phyloP scores from a whole-genome alignment of 2,113 vertebrate genomes.

The Mormyrus lacerda region DNA sequence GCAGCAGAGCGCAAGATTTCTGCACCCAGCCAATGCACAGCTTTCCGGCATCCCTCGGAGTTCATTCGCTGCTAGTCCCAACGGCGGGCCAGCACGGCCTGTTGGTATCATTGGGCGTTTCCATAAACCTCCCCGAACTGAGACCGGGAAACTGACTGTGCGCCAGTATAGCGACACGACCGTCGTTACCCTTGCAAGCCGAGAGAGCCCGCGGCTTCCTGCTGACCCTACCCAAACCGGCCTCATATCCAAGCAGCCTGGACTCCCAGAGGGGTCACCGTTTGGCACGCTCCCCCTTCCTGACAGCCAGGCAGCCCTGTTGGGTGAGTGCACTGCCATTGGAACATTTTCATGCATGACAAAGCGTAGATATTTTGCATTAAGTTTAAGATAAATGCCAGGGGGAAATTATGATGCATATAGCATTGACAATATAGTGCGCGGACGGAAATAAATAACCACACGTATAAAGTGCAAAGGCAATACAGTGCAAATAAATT shows the following conservation, averaged over 20 bases:
- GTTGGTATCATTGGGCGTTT: not conserved
- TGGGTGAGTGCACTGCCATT: not conserved
- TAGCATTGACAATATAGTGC: not conserved
- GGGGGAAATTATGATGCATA: not conserved
- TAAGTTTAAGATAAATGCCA: not conserved
- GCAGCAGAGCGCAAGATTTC: slow-evolving; percentile 18
- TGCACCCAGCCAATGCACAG: not conserved
- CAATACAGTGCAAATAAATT: not conserved
- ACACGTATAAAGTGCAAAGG: not conserved
- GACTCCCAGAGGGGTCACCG: not conserved
- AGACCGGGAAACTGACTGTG: slow-evolving; percentile 25
- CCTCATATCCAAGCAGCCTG: not conserved
- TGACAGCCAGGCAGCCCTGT: not conserved
- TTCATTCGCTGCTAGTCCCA: not conserved
- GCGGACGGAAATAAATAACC: not conserved
- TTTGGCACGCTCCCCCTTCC: not conserved
- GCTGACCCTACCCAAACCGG: slow-evolving; percentile 19
- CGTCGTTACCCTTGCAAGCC: slow-evolving; percentile 26
- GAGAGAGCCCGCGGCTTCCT: not conserved
- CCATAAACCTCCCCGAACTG: not conserved
- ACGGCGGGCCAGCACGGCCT: not conserved
- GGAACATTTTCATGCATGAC: not conserved
- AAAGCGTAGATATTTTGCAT: not conserved
- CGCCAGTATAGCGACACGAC: slow-evolving; percentile 30
- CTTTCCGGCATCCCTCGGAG: not conserved